Percentiles rank a stretch among this genome's conserved stretches.
phyloP scores from a whole-genome alignment of 2,888 invertebrate species.

The Prionchulus punctatus region DNA sequence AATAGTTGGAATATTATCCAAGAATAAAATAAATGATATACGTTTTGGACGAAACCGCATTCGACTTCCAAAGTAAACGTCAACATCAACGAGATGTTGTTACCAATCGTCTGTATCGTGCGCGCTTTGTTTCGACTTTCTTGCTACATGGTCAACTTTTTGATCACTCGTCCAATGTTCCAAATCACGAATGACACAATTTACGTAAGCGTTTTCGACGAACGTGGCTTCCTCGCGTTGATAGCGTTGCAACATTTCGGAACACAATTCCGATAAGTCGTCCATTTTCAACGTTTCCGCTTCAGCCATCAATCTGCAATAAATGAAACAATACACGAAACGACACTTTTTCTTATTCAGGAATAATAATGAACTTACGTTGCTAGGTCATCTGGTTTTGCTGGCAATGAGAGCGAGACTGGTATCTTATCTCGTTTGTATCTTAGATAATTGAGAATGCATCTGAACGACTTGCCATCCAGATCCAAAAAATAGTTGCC shows the following conservation, averaged over 20 bases:
- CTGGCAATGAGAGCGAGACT: background rate
- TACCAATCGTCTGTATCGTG: no score
- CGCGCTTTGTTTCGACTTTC: no score
- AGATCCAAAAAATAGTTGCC: conserved; percentile 86
- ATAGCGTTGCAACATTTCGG: background rate
- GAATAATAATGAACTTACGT: no score
- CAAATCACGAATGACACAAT: background rate
- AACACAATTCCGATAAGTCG: background rate
- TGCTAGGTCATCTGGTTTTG: background rate
- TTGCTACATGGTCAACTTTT: no score
- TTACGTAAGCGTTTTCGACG: background rate
- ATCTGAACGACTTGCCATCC: conserved; percentile 91
- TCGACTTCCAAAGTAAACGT: no score
- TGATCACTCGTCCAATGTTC: no score
- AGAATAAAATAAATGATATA: no score
- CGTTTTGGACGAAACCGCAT: no score
- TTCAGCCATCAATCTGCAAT: background rate
- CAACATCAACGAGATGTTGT: no score
- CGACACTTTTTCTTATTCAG: no score
- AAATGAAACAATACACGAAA: background rate
- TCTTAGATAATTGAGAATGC: conserved; percentile 87
- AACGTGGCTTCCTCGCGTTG: background rate
- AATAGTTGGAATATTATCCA: no score
- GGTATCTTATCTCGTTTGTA: conserved; percentile 48
- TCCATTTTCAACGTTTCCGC: background rate